Base-by-base conservation (phyloP, 2,797 vertebrate species). In the Parambassis ranga region DNA sequence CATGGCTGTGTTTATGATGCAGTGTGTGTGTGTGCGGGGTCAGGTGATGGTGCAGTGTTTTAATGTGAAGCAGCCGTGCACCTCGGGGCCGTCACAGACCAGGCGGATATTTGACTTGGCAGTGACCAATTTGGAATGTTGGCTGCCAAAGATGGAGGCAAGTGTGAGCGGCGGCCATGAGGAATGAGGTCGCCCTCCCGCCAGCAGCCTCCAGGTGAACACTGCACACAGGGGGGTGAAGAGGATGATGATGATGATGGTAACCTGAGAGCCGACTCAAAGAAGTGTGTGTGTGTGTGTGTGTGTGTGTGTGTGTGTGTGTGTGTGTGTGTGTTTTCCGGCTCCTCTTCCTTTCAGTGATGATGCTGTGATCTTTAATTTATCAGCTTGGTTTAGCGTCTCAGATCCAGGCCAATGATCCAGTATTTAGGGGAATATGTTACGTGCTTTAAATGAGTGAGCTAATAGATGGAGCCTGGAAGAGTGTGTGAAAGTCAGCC, bases 221-320 rank as follows among this genome's bases (percentile, higher is more conserved):
- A 53, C 53, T 23, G 43, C 73, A 82, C 47, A 72, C 31, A 31
- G 7, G 48, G 42, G 37, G 18, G n/a, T n/a, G n/a, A n/a, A n/a
- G n/a, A n/a, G n/a, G n/a, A n/a, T n/a, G n/a, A n/a, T n/a, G n/a
- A n/a, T n/a, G n/a, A n/a, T 89, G 84, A 88, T 79, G 81, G 87
- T 76, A 82, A 84, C 77, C 71, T 77, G 75, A 72, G 77, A 56
- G 68, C n/a, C n/a, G n/a, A n/a, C n/a, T n/a, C n/a, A n/a, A n/a
- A n/a, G n/a, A n/a, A n/a, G n/a, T n/a, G n/a, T n/a, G n/a, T n/a
- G n/a, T n/a, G n/a, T n/a, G n/a, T n/a, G n/a, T n/a, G n/a, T n/a
- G n/a, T n/a, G n/a, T n/a, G n/a, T n/a, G n/a, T n/a, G n/a, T n/a
- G n/a, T n/a, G n/a, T n/a, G n/a, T n/a, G n/a, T n/a, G n/a, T n/a